These are phyloP conservation scores for Cercopithecus mona DNA, from an alignment of 2,113 vertebrate genomes.

Conservation along the genomic window DNA sequence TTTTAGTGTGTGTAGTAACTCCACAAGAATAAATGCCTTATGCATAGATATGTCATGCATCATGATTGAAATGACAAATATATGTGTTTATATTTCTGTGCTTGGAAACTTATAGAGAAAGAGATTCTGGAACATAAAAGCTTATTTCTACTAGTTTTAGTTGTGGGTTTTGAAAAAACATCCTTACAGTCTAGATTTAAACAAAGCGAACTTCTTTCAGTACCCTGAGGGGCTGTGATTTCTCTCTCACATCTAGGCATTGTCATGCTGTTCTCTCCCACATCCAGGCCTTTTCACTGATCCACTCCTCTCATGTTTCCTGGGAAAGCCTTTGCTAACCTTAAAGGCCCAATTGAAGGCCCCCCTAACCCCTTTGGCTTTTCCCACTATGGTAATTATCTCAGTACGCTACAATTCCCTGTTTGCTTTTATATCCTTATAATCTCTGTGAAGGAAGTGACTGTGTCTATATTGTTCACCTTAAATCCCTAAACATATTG, in stretches of 20 bases:
- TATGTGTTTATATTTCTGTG: neutral
- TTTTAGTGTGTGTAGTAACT: neutral
- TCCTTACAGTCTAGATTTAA: neutral
- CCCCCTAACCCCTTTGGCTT: neutral
- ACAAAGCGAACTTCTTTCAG: neutral
- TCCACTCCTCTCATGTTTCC: neutral
- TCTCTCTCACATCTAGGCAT: neutral
- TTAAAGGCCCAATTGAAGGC: neutral
- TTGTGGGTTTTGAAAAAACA: neutral
- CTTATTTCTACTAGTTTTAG: neutral
- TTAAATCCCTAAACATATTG: neutral
- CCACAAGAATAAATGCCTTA: neutral
- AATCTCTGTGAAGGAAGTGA: neutral
- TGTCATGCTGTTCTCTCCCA: neutral
- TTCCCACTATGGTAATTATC: neutral
- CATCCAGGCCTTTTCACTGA: neutral
- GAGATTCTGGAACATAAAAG: neutral
- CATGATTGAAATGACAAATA: neutral
- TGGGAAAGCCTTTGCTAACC: conserved; percentile 14
- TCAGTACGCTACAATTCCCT: neutral
- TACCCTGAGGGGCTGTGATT: neutral
- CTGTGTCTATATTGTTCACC: neutral
- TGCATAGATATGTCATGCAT: neutral
- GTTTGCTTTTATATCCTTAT: neutral
- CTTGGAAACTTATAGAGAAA: neutral